These are phyloP conservation scores for Agriopis aurantiaria DNA, from an alignment of 2,888 invertebrate genomes.

Conservation along the genomic window DNA sequence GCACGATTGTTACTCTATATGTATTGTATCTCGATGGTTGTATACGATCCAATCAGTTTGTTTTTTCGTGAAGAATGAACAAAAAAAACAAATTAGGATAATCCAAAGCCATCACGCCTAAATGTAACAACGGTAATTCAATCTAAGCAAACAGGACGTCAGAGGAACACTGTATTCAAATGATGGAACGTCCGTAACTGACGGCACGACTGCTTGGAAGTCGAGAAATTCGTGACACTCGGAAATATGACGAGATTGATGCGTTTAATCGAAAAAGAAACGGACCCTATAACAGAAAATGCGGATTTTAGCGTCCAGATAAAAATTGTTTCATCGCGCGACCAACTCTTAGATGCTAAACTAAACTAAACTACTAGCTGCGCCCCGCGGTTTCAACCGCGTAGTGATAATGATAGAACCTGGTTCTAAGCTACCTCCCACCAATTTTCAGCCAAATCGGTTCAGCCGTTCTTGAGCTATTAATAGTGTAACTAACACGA, in stretches of 20 bases:
- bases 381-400: too few species aligned
- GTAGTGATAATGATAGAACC: too few species aligned
- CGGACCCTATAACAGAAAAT: slow-evolving; percentile 57
- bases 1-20: too few species aligned
- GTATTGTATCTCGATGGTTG: not conserved
- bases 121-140: slow-evolving; percentile 48
- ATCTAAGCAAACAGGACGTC: slow-evolving; percentile 63
- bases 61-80: not conserved
- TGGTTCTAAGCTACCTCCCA: too few species aligned
- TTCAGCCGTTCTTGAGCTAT: too few species aligned
- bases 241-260: slow-evolving; percentile 53
- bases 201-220: slow-evolving; percentile 44
- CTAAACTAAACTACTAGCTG: too few species aligned
- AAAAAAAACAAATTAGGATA: slow-evolving; percentile 18
- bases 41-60: slow-evolving; percentile 16
- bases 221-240: slow-evolving; percentile 33
- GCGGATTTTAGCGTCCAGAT: slow-evolving; percentile 6
- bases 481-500: too few species aligned
- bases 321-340: not conserved
- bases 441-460: too few species aligned
- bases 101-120: slow-evolving; percentile 16
- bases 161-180: slow-evolving; percentile 58
- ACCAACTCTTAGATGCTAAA: too few species aligned
- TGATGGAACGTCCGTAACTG: slow-evolving; percentile 53
- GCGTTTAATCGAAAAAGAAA: slow-evolving; percentile 70